A percentile compares a stretch with the other conserved stretches of the same genome.
Evolutionary conservation across 2,888 invertebrate genomes (phyloP).

Genomic region (Pseudeuparius sepicola): DNA sequence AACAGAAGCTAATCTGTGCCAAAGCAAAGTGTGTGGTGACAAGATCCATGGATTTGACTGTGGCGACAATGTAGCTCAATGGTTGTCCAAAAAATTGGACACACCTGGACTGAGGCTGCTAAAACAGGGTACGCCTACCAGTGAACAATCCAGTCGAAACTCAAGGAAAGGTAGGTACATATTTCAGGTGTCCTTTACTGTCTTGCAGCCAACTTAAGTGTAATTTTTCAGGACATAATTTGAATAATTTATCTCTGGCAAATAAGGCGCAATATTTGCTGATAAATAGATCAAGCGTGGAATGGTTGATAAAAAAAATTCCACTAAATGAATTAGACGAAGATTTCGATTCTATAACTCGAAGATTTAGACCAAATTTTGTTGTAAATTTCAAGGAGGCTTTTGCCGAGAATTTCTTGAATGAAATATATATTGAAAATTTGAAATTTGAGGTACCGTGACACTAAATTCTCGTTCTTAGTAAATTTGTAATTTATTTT

Average conservation of each 20-base stretch:
- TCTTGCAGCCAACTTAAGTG: too few relatives aligned
- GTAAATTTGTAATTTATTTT: slow-evolving; percentile 7
- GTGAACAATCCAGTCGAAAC: too few relatives aligned
- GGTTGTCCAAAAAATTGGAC: slow-evolving; percentile 68
- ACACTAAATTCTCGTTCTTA: too few relatives aligned
- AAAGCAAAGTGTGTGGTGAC: slow-evolving; percentile 80
- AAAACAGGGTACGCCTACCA: slow-evolving; percentile 53
- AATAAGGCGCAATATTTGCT: slow-evolving; percentile 83
- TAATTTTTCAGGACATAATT: too few relatives aligned
- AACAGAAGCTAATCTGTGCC: slow-evolving; percentile 49
- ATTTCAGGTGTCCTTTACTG: too few relatives aligned
- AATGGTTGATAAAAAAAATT: slow-evolving; percentile 56
- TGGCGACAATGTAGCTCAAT: slow-evolving; percentile 67
- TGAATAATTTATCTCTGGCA: slow-evolving; percentile 62
- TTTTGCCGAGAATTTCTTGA: slow-evolving; percentile 72
- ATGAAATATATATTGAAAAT: slow-evolving; percentile 53
- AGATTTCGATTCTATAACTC: slow-evolving; percentile 44
- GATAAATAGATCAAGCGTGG: slow-evolving; percentile 67
- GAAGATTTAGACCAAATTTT: slow-evolving; percentile 86
- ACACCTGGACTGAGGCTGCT: slow-evolving; percentile 59
- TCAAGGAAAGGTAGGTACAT: too few relatives aligned
- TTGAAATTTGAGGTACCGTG: slow-evolving; percentile 58
- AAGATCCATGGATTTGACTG: slow-evolving; percentile 72
- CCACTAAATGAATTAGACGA: slow-evolving; percentile 37
- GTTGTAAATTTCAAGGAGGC: slow-evolving; percentile 61